Evolutionary conservation across 1,140 invertebrate genomes (phyloP).

Genomic region (Odontomachus brunneus): DNA sequence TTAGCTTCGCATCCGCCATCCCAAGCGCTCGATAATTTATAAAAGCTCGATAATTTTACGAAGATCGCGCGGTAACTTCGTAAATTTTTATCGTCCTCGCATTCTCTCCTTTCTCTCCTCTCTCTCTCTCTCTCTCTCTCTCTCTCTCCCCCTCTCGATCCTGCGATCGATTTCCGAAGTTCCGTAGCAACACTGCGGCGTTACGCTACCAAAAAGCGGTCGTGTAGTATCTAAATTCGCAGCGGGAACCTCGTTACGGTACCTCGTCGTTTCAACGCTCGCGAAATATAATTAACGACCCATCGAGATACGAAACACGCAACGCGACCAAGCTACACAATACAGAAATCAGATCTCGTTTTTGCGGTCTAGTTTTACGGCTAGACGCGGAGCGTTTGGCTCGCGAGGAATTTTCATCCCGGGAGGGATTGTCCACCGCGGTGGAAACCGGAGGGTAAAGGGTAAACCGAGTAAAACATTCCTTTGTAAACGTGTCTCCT

Average conservation of each 20-base stretch:
- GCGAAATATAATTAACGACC: not conserved
- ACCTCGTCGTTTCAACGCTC: no score
- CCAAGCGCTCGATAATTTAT: conserved; percentile 14
- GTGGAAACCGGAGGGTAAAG: no score
- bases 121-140: not conserved
- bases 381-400: not conserved
- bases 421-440: not conserved
- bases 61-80: conserved; percentile 33
- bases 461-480: not conserved
- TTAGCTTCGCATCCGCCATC: conserved; percentile 24
- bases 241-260: not conserved
- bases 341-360: conserved; percentile 12
- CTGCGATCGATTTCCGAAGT: conserved; percentile 43
- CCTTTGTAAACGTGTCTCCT: not conserved
- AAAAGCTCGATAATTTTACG: conserved; percentile 35
- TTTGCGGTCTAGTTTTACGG: not conserved
- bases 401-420: not conserved
- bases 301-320: not conserved
- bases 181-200: not conserved
- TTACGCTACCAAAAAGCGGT: not conserved
- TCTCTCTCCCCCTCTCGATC: not conserved
- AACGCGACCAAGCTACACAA: not conserved
- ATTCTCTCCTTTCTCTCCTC: not conserved
- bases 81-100: conserved; percentile 35
- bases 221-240: not conserved